Conservation (phyloP, 2,888 invertebrate genomes). For the Hydrotaea diabolus region DNA sequence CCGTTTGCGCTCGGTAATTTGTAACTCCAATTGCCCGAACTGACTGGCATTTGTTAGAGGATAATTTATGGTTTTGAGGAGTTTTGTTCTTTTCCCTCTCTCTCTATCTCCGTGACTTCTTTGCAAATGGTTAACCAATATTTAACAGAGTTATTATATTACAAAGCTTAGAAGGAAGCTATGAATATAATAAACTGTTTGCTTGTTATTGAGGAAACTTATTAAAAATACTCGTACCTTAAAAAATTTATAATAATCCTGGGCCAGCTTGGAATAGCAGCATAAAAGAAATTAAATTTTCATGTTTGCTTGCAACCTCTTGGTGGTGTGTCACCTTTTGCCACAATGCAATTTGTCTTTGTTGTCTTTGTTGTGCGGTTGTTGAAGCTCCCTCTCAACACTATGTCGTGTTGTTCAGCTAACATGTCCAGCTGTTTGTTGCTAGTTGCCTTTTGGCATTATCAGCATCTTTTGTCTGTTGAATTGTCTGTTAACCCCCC, state of each 20-base stretch:
- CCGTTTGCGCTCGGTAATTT: slow-evolving; percentile 23
- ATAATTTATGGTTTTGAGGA: slow-evolving; percentile 43
- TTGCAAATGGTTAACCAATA: too few relatives aligned
- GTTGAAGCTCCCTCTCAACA: too few relatives aligned
- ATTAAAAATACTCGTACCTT: too few relatives aligned
- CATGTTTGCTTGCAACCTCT: slow-evolving; percentile 36
- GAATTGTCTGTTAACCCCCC: too few relatives aligned
- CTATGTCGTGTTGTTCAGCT: background rate
- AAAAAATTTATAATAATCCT: too few relatives aligned
- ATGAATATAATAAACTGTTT: too few relatives aligned
- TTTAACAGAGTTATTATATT: slow-evolving; percentile 44
- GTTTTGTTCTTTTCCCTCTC: too few relatives aligned
- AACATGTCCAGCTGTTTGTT: background rate
- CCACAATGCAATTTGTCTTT: slow-evolving; percentile 39
- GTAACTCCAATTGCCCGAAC: slow-evolving; percentile 40
- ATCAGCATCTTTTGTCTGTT: background rate
- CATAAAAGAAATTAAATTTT: slow-evolving; percentile 25
- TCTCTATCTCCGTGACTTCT: background rate
- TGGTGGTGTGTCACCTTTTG: slow-evolving; percentile 20
- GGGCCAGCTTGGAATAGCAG: too few relatives aligned
- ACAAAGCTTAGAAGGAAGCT: background rate
- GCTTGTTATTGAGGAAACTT: too few relatives aligned
- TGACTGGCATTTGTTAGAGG: slow-evolving; percentile 33
- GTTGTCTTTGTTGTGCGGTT: background rate
- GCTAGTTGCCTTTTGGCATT: too few relatives aligned